Conservation (phyloP, 2,113 vertebrate species). For the Calidris pygmaea region DNA sequence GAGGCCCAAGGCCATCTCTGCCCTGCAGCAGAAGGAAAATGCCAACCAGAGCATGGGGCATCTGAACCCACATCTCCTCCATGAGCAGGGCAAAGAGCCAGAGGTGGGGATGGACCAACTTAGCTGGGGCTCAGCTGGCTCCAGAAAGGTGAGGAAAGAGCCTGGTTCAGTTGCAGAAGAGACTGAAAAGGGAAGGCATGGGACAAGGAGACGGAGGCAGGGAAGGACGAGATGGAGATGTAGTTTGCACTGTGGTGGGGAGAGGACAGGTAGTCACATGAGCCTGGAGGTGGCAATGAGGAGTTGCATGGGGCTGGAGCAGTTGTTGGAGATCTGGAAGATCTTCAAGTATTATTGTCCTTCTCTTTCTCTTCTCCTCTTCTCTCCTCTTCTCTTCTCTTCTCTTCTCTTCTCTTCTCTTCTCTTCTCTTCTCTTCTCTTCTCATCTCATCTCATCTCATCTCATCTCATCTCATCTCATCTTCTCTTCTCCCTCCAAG, state of each 20-base stretch:
- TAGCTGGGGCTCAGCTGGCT: background rate
- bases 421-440: no score
- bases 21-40: background rate
- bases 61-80: background rate
- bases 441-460: no score
- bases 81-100: background rate
- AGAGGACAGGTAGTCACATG: background rate
- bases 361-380: no score
- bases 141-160: no score
- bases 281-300: background rate
- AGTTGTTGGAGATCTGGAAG: background rate
- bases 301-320: background rate
- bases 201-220: background rate
- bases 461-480: no score
- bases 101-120: background rate
- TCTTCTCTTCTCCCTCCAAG: no score
- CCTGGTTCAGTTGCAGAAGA: background rate
- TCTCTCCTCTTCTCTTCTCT: background rate
- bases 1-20: background rate
- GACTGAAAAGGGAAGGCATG: background rate
- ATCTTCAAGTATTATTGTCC: background rate
- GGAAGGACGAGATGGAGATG: background rate
- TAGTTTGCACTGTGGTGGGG: background rate
- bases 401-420: no score
- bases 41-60: accelerated